A percentile compares a stretch with the other conserved stretches of the same genome.
Conservation (phyloP, 2,797 vertebrate species). For the Epinephelus coioides region DNA sequence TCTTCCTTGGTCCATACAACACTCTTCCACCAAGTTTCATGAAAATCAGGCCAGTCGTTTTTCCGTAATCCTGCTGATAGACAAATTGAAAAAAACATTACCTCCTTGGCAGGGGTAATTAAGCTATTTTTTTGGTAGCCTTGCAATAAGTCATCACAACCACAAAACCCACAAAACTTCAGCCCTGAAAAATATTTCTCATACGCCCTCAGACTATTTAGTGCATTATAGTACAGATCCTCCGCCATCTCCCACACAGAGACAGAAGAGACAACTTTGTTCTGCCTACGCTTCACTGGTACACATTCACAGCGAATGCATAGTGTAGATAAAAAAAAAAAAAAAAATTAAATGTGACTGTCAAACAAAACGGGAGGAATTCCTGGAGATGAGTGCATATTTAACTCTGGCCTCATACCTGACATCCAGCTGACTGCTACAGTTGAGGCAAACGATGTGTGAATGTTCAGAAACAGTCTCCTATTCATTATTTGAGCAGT, state of each 20-base stretch:
- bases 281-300: conserved; percentile 38
- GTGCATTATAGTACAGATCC: conserved; percentile 19
- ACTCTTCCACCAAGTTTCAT: too few relatives aligned
- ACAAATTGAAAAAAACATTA: too few relatives aligned
- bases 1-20: too few relatives aligned
- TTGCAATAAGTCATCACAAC: conserved; percentile 2
- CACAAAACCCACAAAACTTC: conserved; percentile 18
- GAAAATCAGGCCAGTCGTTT: too few relatives aligned
- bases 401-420: conserved; percentile 28
- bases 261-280: conserved; percentile 35
- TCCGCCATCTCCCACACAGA: conserved; percentile 29
- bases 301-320: conserved; percentile 28
- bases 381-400: conserved; percentile 35
- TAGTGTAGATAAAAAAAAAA: conserved; percentile 9
- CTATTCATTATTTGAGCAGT: conserved; percentile 48
- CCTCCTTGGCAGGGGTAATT: too few relatives aligned
- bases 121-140: background rate
- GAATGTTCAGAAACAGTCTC: conserved; percentile 32
- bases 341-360: conserved; percentile 15
- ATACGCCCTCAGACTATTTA: conserved; percentile 23
- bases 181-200: conserved; percentile 19
- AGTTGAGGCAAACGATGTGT: conserved; percentile 31
- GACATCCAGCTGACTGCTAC: conserved; percentile 34
- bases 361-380: conserved; percentile 31
- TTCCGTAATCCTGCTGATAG: too few relatives aligned